These are phyloP conservation scores for Conomelus anceps DNA, from an alignment of 2,888 invertebrate genomes.

Conservation along the genomic window DNA sequence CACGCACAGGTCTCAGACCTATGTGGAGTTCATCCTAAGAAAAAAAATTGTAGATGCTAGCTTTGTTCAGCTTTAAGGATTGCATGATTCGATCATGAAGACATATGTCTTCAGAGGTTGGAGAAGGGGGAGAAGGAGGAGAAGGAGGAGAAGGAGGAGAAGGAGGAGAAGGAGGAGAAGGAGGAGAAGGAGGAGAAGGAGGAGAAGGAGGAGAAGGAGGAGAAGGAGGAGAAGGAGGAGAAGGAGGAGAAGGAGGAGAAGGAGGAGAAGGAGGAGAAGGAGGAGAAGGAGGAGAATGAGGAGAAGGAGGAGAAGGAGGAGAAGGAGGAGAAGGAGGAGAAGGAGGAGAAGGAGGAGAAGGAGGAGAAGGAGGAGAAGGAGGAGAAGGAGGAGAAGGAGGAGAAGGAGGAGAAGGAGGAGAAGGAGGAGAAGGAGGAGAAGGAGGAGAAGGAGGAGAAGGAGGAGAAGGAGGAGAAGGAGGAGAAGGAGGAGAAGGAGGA, in stretches of 20 bases:
- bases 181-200: too few species aligned
- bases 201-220: neutral
- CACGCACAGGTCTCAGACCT: too few species aligned
- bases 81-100: too few species aligned
- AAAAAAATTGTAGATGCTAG: too few species aligned
- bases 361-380: neutral
- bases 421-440: too few species aligned
- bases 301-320: neutral
- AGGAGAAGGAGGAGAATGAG: neutral
- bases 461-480: neutral
- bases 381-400: neutral
- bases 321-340: neutral
- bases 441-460: neutral
- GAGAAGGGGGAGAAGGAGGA: too few species aligned
- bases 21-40: too few species aligned
- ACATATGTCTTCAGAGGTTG: too few species aligned
- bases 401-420: too few species aligned
- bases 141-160: too few species aligned
- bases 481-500: neutral
- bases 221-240: neutral
- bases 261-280: neutral
- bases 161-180: too few species aligned
- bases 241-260: neutral
- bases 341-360: neutral
- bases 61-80: too few species aligned